These are phyloP conservation scores for Alexandromys fortis DNA, from an alignment of 2,113 vertebrate species.

Conservation along the genomic window DNA sequence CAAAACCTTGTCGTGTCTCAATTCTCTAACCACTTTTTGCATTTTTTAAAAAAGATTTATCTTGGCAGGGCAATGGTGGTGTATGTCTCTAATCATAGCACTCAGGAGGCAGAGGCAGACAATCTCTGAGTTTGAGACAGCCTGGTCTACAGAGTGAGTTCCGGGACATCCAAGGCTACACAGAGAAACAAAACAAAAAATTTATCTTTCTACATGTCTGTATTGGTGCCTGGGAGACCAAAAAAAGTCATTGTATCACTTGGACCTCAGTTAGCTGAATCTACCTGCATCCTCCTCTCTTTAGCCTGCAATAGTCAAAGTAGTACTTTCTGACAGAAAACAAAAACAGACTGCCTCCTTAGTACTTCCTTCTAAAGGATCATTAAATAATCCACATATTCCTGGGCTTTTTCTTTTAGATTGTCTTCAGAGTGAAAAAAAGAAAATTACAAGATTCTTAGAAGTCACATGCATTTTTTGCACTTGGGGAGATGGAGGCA, in stretches of 20 bases:
- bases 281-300: background rate
- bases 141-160: background rate
- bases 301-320: background rate
- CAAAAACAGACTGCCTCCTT: background rate
- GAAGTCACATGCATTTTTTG: background rate
- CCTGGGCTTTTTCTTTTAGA: background rate
- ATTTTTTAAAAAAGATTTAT: background rate
- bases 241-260: background rate
- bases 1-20: background rate
- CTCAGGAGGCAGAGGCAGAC: background rate
- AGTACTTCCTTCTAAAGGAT: background rate
- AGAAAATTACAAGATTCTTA: background rate
- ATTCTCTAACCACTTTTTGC: background rate
- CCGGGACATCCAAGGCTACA: background rate
- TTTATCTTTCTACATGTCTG: background rate
- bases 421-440: background rate
- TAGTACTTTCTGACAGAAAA: background rate
- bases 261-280: background rate
- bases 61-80: background rate
- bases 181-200: background rate
- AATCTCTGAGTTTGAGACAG: background rate
- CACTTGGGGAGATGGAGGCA: background rate
- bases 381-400: background rate
- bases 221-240: background rate
- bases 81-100: background rate